Evolutionary conservation across 2,797 vertebrate species (phyloP).

Genomic region (Chloroceryle inda): DNA sequence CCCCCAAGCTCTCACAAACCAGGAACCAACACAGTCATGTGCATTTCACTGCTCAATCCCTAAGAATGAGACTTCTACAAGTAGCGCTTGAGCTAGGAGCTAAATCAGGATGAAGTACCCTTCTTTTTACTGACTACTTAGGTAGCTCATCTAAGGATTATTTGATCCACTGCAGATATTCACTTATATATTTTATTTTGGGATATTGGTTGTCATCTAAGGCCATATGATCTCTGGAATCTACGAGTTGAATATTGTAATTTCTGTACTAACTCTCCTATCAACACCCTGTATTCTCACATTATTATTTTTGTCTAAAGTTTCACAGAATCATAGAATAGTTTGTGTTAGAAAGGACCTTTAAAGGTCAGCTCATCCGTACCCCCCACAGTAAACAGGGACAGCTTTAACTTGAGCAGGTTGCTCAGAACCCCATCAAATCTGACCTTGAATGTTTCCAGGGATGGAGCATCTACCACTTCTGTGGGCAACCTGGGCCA

Average conservation of each 20-base stretch:
- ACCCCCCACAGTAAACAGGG: too few species aligned
- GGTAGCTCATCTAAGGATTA: neutral
- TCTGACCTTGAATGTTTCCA: too few species aligned
- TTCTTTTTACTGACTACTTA: neutral
- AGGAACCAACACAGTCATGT: rapidly evolving
- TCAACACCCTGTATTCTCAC: neutral
- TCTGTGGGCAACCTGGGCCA: too few species aligned
- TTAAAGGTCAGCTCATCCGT: too few species aligned
- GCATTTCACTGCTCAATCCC: neutral
- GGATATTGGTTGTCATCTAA: neutral
- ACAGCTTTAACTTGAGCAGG: too few species aligned
- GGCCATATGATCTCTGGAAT: neutral
- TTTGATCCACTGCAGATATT: neutral
- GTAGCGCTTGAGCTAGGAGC: neutral
- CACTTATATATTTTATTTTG: neutral
- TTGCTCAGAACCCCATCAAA: too few species aligned
- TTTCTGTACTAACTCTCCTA: neutral
- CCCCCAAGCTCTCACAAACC: rapidly evolving
- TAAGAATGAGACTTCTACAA: neutral
- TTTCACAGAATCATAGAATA: neutral
- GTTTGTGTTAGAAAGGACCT: too few species aligned
- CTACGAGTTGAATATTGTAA: neutral
- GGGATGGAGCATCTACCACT: too few species aligned
- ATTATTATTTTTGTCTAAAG: slow-evolving; percentile 2
- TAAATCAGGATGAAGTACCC: slow-evolving; percentile 40